phyloP scores from a whole-genome alignment of 2,797 vertebrate species.

The Phoxinus dragarum region DNA sequence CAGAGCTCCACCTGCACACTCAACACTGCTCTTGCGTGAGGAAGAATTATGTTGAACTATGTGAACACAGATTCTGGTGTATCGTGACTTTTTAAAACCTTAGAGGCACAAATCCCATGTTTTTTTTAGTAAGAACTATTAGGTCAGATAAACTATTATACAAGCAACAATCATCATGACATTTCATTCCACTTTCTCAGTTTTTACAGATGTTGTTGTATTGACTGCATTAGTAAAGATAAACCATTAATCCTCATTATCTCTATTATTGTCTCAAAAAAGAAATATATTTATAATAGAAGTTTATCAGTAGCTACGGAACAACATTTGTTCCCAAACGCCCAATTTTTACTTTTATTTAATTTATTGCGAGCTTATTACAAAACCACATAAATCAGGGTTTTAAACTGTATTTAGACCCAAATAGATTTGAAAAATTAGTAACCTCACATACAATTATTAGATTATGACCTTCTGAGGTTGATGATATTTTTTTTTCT shows the following conservation, averaged over 20 bases:
- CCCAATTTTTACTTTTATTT: background rate
- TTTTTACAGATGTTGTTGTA: background rate
- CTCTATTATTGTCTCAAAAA: background rate
- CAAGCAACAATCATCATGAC: background rate
- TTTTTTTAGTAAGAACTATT: background rate
- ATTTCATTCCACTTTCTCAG: background rate
- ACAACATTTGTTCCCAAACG: background rate
- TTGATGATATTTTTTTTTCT: background rate
- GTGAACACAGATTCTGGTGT: background rate
- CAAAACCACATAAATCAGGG: background rate
- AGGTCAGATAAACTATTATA: background rate
- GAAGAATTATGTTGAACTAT: background rate
- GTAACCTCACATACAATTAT: background rate
- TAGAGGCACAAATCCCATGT: background rate
- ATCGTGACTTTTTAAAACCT: background rate
- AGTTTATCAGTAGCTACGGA: background rate
- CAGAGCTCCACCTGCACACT: constrained; percentile 5
- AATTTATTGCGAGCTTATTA: background rate
- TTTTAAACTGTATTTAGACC: background rate
- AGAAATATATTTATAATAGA: background rate
- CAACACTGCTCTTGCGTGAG: background rate
- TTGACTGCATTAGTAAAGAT: background rate
- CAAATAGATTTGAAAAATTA: background rate
- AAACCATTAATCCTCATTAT: background rate
- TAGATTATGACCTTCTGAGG: background rate